phyloP scores from a whole-genome alignment of 2,888 invertebrate genomes.

The Protodeltote pygarga region DNA sequence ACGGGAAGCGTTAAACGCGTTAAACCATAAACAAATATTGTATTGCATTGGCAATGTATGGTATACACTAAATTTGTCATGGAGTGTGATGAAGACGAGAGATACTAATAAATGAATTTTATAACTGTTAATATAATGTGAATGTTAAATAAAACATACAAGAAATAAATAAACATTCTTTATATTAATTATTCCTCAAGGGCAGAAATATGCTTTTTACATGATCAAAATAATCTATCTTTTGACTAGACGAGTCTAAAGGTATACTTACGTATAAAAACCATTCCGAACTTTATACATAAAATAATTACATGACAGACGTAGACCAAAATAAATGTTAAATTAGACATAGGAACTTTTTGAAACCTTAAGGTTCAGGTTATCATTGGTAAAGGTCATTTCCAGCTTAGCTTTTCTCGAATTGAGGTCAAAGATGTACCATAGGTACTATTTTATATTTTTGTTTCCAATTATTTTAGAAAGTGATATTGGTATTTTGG shows the following conservation, averaged over 20 bases:
- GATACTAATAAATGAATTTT: not conserved
- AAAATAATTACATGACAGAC: constrained; percentile 28
- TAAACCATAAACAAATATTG: constrained; percentile 7
- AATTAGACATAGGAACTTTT: constrained; percentile 76
- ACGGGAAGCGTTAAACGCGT: constrained; percentile 31
- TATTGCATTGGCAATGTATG: not conserved
- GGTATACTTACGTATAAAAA: constrained; percentile 57
- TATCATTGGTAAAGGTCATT: constrained; percentile 29
- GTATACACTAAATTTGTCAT: no score
- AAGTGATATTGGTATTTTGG: no score
- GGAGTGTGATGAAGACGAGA: not conserved
- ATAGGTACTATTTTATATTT: no score
- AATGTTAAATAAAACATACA: constrained; percentile 43
- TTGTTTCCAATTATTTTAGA: no score
- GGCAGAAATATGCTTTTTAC: constrained; percentile 49
- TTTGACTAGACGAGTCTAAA: constrained; percentile 72
- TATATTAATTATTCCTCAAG: constrained; percentile 49
- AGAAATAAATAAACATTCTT: constrained; percentile 46
- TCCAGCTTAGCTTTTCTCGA: constrained; percentile 27
- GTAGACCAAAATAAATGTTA: constrained; percentile 39
- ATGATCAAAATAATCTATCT: constrained; percentile 61
- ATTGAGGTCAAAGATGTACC: not conserved
- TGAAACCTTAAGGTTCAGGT: constrained; percentile 40
- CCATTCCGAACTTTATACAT: constrained; percentile 46
- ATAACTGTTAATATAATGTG: not conserved